Evolutionary conservation across 2,113 vertebrate genomes (phyloP).

Genomic region (Epinephelus moara): DNA sequence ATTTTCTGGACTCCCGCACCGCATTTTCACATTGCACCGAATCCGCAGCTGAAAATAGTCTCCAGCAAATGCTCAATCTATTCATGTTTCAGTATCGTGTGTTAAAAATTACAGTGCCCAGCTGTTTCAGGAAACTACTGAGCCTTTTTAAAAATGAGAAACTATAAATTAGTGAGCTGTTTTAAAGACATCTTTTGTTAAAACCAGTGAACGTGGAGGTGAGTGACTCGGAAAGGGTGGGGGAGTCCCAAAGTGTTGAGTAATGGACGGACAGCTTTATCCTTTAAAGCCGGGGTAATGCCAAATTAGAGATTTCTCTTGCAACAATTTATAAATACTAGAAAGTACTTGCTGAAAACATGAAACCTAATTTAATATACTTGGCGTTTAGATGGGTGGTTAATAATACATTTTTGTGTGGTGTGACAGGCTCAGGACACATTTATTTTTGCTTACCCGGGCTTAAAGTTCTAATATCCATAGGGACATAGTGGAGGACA

Average conservation of each 20-base stretch:
- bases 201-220: no score
- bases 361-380: no score
- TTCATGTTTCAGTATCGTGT: not conserved
- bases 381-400: no score
- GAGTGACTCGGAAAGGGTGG: not conserved
- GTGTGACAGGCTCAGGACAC: not conserved
- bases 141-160: not conserved
- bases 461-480: not conserved
- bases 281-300: no score
- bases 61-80: not conserved
- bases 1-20: no score
- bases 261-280: no score
- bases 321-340: no score
- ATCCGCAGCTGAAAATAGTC: constrained; percentile 11
- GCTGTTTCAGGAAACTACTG: not conserved
- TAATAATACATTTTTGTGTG: no score
- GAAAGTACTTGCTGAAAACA: no score
- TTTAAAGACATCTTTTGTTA: not conserved
- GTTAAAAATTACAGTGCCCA: not conserved
- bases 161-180: not conserved
- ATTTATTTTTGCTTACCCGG: not conserved
- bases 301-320: no score
- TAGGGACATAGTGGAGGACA: not conserved
- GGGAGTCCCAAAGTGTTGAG: no score
- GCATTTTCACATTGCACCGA: no score